Evolutionary conservation across 2,888 invertebrate genomes (phyloP).

Genomic region (Sinelater perroti): DNA sequence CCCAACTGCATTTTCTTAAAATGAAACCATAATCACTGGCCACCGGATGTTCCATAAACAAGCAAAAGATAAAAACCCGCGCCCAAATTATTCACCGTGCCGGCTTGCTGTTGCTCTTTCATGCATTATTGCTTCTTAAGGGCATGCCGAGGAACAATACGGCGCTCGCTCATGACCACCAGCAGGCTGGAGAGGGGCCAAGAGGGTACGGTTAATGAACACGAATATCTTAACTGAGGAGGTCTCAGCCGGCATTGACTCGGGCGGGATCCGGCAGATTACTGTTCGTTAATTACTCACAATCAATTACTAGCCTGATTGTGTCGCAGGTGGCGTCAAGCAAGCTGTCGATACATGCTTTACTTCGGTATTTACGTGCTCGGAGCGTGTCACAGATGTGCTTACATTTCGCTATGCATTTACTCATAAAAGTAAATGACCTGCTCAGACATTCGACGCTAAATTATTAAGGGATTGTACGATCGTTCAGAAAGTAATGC

Average conservation of each 20-base stretch:
- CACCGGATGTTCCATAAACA: neutral
- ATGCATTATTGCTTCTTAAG: neutral
- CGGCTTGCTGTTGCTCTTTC: neutral
- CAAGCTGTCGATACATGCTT: slow-evolving; percentile 31
- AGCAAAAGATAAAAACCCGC: neutral
- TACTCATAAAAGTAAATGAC: slow-evolving; percentile 20
- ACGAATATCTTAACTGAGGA: slow-evolving; percentile 49
- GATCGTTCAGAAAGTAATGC: slow-evolving; percentile 5
- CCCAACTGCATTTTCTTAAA: neutral
- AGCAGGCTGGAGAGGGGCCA: slow-evolving; percentile 48
- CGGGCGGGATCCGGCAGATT: slow-evolving; percentile 52
- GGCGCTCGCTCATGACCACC: slow-evolving; percentile 15
- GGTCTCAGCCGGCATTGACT: slow-evolving; percentile 49
- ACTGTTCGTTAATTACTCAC: slow-evolving; percentile 49
- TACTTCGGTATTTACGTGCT: slow-evolving; percentile 25
- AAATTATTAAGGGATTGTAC: slow-evolving; percentile 8
- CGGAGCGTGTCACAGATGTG: slow-evolving; percentile 26
- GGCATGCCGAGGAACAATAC: slow-evolving; percentile 1
- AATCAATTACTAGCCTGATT: slow-evolving; percentile 49
- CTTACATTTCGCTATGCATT: slow-evolving; percentile 18
- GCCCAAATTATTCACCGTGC: too few relatives aligned
- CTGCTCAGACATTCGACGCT: slow-evolving; percentile 8
- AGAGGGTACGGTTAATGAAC: slow-evolving; percentile 53
- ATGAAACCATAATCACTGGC: neutral
- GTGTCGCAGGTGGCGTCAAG: slow-evolving; percentile 41